phyloP scores from a whole-genome alignment of 2,797 vertebrate species.

The Helostoma temminkii region DNA sequence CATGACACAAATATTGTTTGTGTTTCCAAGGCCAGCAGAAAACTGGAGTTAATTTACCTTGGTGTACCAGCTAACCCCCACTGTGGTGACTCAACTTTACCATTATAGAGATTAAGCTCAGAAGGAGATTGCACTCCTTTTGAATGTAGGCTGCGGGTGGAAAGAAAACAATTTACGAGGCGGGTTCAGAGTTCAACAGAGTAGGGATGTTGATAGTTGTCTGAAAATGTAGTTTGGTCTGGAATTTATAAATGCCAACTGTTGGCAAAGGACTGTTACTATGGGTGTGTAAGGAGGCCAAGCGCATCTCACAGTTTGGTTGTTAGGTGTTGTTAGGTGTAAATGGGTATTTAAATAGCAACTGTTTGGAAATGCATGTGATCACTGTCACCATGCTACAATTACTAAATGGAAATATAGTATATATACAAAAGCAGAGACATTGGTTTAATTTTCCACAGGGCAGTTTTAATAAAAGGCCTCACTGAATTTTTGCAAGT shows the following conservation, averaged over 20 bases:
- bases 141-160: constrained; percentile 16
- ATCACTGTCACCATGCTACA: constrained; percentile 42
- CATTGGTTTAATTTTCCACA: not conserved
- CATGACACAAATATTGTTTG: constrained; percentile 67
- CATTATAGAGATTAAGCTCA: constrained; percentile 54
- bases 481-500: no score
- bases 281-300: constrained; percentile 9
- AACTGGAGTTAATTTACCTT: constrained; percentile 68
- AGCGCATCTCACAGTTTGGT: constrained; percentile 39
- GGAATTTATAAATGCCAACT: constrained; percentile 7
- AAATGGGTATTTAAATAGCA: constrained; percentile 51
- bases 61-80: constrained; percentile 32
- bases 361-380: constrained; percentile 36
- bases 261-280: constrained; percentile 15
- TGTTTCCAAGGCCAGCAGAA: constrained; percentile 52
- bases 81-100: constrained; percentile 48
- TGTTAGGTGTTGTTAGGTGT: not conserved
- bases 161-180: constrained; percentile 53
- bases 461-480: not conserved
- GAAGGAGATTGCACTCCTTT: constrained; percentile 33
- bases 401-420: constrained; percentile 27
- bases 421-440: not conserved
- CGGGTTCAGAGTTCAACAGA: constrained; percentile 34
- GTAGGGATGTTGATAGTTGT: constrained; percentile 9
- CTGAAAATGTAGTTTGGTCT: constrained; percentile 13